Evolutionary conservation across 2,888 invertebrate genomes (phyloP).

Genomic region (Oxycera nigricornis): DNA sequence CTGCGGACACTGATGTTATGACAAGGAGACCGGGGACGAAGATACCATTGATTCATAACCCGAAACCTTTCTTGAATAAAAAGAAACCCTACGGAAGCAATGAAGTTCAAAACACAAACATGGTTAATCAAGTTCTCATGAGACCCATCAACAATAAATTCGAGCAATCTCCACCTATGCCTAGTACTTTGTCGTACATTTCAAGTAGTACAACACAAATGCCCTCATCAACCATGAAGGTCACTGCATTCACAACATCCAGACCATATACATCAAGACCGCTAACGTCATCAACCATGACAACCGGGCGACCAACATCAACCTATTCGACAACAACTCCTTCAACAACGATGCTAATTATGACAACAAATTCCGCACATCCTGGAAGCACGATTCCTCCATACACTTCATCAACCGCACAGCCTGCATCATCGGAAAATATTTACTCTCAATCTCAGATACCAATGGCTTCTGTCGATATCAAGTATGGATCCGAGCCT

Average conservation of each 20-base stretch:
- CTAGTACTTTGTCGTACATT: slow-evolving; percentile 49
- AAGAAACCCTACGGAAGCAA: not conserved
- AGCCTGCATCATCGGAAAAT: slow-evolving; percentile 40
- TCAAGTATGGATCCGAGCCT: not conserved
- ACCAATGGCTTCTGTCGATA: not conserved
- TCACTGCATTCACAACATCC: slow-evolving; percentile 49
- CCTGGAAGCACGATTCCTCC: not conserved
- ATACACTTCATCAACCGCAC: slow-evolving; percentile 45
- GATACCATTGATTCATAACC: slow-evolving; percentile 37
- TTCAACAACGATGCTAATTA: slow-evolving; percentile 46
- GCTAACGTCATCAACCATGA: slow-evolving; percentile 49
- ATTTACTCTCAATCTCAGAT: slow-evolving; percentile 1
- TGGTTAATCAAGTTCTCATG: not conserved
- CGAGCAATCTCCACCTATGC: slow-evolving; percentile 35
- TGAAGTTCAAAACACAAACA: not conserved
- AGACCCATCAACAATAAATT: not conserved
- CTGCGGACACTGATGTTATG: slow-evolving; percentile 61
- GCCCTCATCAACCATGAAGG: slow-evolving; percentile 43
- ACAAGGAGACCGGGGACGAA: slow-evolving; percentile 30
- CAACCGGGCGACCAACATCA: slow-evolving; percentile 36
- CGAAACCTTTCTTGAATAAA: slow-evolving; percentile 44
- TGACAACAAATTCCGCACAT: slow-evolving; percentile 44
- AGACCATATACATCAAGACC: slow-evolving; percentile 47
- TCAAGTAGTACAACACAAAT: slow-evolving; percentile 34
- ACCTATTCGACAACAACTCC: slow-evolving; percentile 44